Base-by-base conservation (phyloP, 1,140 invertebrate genomes). In the Hydropsyche tenuis region DNA sequence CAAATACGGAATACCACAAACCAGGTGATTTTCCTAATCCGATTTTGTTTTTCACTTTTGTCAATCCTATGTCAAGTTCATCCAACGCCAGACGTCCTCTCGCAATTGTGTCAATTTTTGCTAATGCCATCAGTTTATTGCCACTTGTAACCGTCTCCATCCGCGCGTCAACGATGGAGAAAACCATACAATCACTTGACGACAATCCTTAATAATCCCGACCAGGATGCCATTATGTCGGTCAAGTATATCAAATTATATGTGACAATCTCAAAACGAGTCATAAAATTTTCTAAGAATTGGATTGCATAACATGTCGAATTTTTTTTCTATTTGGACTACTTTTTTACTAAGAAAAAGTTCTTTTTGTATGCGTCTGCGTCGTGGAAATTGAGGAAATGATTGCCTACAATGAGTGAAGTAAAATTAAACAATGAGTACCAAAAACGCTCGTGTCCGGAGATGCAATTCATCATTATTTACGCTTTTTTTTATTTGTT, bases 1-100 rank as follows among this genome's bases (percentile, higher is more conserved):
- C 85, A 99, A 99, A 85, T 99, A 99, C 82, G 98, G 98, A 75
- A 96, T 99, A 79, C 95, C 96, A 25, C 97, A 99, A 87, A 97
- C 95, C 72, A 93, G 94, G 93, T 94, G 84, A 88, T 9, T 4
- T 37, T 9, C 9, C 30, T 37, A 37, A 37, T 37, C 30, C 30
- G 9, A 37, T 37, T 9, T 37, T 37, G 9, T 37, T 4, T 37
- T 9, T 3, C 30, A 37, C 30, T 37, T 3, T 37, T 37, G 9
- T 9, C 30, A 37, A 37, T 37, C 30, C 30, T 37, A 37, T 37
- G 30, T 37, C 30, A 37, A 37, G 30, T 37, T 37, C 30, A 37
- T 37, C 30, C 30, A 9, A 60, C 56, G 5, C 56, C 56, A 25
- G 56, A 60, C 56, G 20, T 53, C 48, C 48, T 16, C 20, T 53